Percentiles rank a stretch among this genome's conserved stretches.
Conservation (phyloP, 2,797 vertebrate genomes). For the Avahi laniger region DNA sequence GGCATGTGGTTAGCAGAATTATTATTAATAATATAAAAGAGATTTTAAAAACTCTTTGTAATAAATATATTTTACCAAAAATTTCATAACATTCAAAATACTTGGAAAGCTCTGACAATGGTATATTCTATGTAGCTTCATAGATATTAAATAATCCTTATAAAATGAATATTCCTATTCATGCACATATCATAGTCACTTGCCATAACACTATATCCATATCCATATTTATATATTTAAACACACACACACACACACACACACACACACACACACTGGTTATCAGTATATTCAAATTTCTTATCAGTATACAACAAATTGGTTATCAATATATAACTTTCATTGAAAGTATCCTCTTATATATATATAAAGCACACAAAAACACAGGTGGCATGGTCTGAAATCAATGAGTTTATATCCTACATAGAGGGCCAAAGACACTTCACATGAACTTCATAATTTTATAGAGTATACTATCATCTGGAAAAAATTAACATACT, state of each 20-base stretch:
- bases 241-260: too few species aligned
- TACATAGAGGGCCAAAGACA: background rate
- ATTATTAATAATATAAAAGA: background rate
- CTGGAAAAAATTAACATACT: background rate
- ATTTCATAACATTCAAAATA: background rate
- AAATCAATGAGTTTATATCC: background rate
- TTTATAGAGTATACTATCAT: background rate
- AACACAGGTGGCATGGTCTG: background rate
- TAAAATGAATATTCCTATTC: background rate
- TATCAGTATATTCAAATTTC: background rate
- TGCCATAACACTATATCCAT: background rate
- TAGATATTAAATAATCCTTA: background rate
- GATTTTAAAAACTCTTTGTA: background rate
- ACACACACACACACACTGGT: background rate
- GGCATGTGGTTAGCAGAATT: background rate
- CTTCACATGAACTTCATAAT: background rate
- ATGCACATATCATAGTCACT: background rate
- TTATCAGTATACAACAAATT: background rate
- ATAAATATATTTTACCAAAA: conserved; percentile 1
- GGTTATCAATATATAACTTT: background rate
- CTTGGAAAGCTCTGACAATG: background rate
- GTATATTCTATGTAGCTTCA: background rate
- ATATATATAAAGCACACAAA: background rate
- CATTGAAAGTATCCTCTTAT: background rate
- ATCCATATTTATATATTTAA: background rate